Evolutionary conservation across 2,113 vertebrate genomes (phyloP).

Genomic region (Sinocyclocheilus grahami): DNA sequence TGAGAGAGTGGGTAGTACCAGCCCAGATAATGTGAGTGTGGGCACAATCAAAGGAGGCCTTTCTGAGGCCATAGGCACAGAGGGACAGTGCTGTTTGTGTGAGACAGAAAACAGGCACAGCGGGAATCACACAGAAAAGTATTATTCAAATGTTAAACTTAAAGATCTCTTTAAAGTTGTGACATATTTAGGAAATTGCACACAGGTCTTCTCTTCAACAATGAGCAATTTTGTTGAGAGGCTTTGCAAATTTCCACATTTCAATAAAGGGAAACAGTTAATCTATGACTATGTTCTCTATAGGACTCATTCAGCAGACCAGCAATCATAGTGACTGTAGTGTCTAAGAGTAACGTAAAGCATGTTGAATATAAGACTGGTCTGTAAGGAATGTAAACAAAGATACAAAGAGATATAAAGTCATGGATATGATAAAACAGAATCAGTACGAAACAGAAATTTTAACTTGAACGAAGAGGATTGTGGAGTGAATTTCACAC

Average conservation of each 20-base stretch:
- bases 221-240: background rate
- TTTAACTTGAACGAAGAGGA: background rate
- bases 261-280: background rate
- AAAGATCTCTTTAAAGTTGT: background rate
- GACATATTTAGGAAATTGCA: background rate
- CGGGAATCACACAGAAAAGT: background rate
- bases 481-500: background rate
- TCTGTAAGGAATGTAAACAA: background rate
- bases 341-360: background rate
- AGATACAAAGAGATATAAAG: background rate
- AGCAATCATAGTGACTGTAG: background rate
- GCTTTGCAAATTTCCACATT: conserved; percentile 2
- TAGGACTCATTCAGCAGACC: background rate
- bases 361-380: background rate
- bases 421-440: background rate
- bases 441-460: background rate
- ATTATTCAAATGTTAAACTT: conserved; percentile 10
- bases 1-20: conserved; percentile 32
- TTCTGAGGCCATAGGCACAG: conserved; percentile 16
- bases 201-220: background rate
- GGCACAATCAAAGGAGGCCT: conserved; percentile 37
- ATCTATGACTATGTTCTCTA: conserved; percentile 9
- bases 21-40: conserved; percentile 42
- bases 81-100: conserved; percentile 31
- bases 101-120: background rate